Evolutionary conservation across 2,113 vertebrate genomes (phyloP), one percentile per base, ranked within the genome.

Genomic region (Apodemus speciosus): DNA sequence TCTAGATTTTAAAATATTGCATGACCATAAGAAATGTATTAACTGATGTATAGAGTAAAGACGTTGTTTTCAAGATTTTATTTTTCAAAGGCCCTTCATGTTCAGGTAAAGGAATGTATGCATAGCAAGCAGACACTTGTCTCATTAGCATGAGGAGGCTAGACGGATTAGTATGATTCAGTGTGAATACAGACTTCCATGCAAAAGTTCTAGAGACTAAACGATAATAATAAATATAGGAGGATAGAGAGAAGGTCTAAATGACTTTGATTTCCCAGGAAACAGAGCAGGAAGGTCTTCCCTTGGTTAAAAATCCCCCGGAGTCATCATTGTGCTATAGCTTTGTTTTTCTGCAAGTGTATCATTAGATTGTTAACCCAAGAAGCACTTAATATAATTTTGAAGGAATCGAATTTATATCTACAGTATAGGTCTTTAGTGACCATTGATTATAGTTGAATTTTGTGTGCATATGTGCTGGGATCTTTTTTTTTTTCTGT

Each of bases 81-180:
- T 20, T 25, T 27, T 30, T 11, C 38, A 15, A 43, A 32, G 58
- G 56, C 32, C 43, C 38, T 20, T 92, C 68, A 7, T 73, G 88
- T 64, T 95, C n/a, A 35, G 23, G 60, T 35, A 88, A 49, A 96
- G 60, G 14, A 91, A 51, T 93, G 56, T 58, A 14, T 88, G 25
- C 85, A 11, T 68, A 93, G 66, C 96, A 97, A 92, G 93, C 76
- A 88, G 69, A 25, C 4, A 85, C 95, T 95, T 96, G 95, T 92
- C 75, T 58, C 46, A 64, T 89, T 51, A 79, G 60, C 92, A 68
- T 66, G 69, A 89, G 46, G 62, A 81, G 60, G 6, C 77, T 71
- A 35, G 77, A 90, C 90, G 77, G 56, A 92, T 90, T 15, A 53
- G 58, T 62, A 73, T 77, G 77, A 90, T 11, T 95, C 85, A 77